Percentiles rank a stretch among this genome's conserved stretches.
phyloP scores from a whole-genome alignment of 1,140 invertebrate species.

The Drosophila bocki region DNA sequence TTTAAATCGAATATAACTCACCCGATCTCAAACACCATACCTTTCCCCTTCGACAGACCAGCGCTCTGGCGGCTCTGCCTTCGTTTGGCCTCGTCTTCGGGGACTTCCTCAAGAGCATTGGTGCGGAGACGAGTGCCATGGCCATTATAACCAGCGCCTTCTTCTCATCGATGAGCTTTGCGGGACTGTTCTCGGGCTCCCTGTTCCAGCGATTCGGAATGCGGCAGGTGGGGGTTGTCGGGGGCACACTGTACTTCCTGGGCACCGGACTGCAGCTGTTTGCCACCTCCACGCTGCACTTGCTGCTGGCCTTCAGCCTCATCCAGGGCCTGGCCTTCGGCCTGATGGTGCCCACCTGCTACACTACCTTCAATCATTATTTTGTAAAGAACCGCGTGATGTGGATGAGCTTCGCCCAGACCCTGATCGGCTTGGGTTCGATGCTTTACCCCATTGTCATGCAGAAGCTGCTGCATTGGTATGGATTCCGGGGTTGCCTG shows the following conservation, averaged over 20 bases:
- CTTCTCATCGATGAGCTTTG: conserved; percentile 87
- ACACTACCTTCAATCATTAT: conserved; percentile 87
- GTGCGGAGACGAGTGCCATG: conserved; percentile 87
- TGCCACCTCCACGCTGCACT: conserved; percentile 85
- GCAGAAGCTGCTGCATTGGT: conserved; percentile 86
- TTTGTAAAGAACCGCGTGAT: conserved; percentile 87
- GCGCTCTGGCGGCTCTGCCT: conserved; percentile 86
- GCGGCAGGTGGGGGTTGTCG: conserved; percentile 87
- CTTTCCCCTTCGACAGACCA: conserved; percentile 81
- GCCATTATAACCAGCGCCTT: conserved; percentile 87
- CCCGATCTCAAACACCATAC: not conserved
- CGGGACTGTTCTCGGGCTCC: conserved; percentile 86
- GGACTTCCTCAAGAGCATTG: conserved; percentile 87
- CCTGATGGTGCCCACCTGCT: conserved; percentile 87
- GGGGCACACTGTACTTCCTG: conserved; percentile 86
- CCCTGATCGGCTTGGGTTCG: conserved; percentile 86
- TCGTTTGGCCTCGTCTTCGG: conserved; percentile 89
- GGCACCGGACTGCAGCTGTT: conserved; percentile 87
- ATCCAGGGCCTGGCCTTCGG: conserved; percentile 88
- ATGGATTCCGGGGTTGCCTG: conserved; percentile 88
- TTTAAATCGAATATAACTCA: not conserved
- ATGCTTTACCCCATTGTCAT: conserved; percentile 87
- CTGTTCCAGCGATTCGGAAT: conserved; percentile 86
- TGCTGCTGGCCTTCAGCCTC: conserved; percentile 87
- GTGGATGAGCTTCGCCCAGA: conserved; percentile 87